Conservation (phyloP, 30 jellyfish, hydroid and myxozoan genomes). For the Nemopilema nomurai region DNA sequence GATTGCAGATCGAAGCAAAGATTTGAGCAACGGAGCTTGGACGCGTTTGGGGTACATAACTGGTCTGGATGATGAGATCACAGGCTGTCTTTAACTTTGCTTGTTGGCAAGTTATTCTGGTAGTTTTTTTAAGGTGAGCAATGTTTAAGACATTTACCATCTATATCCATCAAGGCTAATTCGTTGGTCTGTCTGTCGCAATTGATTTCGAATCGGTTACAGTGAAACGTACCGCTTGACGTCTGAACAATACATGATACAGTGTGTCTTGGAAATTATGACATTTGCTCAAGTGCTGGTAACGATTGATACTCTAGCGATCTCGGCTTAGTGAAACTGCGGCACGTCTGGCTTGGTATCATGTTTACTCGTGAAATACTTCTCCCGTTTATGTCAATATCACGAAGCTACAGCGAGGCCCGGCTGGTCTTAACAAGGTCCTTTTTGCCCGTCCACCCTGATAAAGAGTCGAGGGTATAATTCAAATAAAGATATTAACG, state of each 20-base stretch:
- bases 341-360: neutral
- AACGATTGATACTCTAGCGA: neutral
- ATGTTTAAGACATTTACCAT: neutral
- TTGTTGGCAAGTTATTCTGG: slow-evolving; percentile 52
- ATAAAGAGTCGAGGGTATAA: slow-evolving; percentile 43
- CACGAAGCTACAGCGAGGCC: neutral
- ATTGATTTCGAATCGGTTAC: neutral
- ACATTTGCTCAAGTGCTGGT: neutral
- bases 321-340: neutral
- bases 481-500: slow-evolving; percentile 47
- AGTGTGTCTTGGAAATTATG: neutral
- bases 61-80: slow-evolving; percentile 31
- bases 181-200: neutral
- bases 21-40: neutral
- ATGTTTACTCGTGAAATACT: neutral
- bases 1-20: neutral
- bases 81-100: slow-evolving; percentile 20
- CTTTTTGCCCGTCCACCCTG: slow-evolving; percentile 12
- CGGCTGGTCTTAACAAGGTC: neutral
- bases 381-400: neutral
- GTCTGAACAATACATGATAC: neutral
- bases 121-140: slow-evolving; percentile 45
- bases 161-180: neutral
- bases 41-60: neutral
- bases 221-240: neutral